Percentiles rank a stretch among this genome's conserved stretches.
phyloP scores from a whole-genome alignment of 2,113 vertebrate genomes.

The Hystrix cristata region DNA sequence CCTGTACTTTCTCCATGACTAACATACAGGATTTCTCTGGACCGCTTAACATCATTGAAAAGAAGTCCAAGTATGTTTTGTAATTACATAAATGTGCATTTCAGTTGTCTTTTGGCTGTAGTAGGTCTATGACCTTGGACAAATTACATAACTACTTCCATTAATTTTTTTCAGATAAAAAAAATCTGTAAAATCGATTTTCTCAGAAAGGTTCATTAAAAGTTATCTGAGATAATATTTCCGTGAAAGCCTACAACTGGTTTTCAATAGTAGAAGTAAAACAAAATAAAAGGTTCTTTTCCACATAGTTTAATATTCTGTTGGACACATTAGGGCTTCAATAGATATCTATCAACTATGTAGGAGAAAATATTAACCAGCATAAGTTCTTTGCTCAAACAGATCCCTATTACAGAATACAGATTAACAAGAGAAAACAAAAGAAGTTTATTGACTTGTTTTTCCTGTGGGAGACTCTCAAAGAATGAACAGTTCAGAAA shows the following conservation, averaged over 20 bases:
- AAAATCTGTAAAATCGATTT: background rate
- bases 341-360: background rate
- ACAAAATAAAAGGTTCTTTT: background rate
- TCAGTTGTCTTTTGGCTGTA: background rate
- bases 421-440: background rate
- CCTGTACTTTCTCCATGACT: background rate
- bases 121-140: background rate
- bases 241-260: background rate
- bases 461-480: background rate
- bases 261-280: background rate
- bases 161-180: background rate
- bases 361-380: background rate
- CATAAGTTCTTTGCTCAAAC: background rate
- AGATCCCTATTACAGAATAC: background rate
- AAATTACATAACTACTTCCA: background rate
- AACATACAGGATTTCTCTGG: background rate
- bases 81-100: background rate
- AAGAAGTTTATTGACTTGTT: background rate
- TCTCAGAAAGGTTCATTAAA: background rate
- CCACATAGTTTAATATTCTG: background rate
- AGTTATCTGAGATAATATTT: background rate
- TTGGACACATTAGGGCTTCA: background rate
- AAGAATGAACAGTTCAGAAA: background rate
- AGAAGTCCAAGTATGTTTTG: accelerated
- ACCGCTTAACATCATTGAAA: accelerated